Base-by-base conservation (phyloP, 2,113 vertebrate genomes). In the Lampris incognitus region DNA sequence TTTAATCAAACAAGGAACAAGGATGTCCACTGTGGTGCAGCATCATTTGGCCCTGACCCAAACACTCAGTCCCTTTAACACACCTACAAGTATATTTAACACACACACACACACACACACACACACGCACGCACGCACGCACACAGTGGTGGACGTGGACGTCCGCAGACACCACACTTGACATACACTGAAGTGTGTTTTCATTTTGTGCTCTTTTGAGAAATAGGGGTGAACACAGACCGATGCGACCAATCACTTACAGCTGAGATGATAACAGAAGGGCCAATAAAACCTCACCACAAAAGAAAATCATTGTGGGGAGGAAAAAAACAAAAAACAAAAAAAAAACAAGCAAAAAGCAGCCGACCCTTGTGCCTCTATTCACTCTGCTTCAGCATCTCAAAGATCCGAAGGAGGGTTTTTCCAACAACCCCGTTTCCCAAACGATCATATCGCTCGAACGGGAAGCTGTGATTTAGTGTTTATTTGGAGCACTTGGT, bases 21-120 rank as follows among this genome's bases (percentile, higher is more conserved):
- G 41, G 24, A 3, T 13, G n/a, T 37, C 49, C 40, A 36, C 13
- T 44, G 39, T 36, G 51, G 41, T 46, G 37, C 1, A 41, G 24
- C 61, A 37, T 62, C 38, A 63, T 75, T 50, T 42, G 56, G 66
- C 41, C 36, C 48, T 51, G 6, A 49, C 46, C 24, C n/a, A 57
- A 49, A 55, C 52, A 36, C 9, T 48, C 9, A 41, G 9, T 39
- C 50, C 44, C 62, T 1, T n/a, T 42, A 24, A 38, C 65, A 58
- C 54, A 11, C 56, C 36, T 9, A 7, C 56, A 24, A 24, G 24
- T 24, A 24, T 24, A 24, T 24, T 24, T 24, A 24, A 24, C 24
- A 24, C 24, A 24, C 24, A 24, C 24, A 24, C 24, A 24, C 24
- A 38, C n/a, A 8, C 51, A 13, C 9, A 41, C 58, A 41, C 50